Base-by-base conservation (phyloP, 92 coral and sea anemone genomes). In the Desmophyllum pertusum region DNA sequence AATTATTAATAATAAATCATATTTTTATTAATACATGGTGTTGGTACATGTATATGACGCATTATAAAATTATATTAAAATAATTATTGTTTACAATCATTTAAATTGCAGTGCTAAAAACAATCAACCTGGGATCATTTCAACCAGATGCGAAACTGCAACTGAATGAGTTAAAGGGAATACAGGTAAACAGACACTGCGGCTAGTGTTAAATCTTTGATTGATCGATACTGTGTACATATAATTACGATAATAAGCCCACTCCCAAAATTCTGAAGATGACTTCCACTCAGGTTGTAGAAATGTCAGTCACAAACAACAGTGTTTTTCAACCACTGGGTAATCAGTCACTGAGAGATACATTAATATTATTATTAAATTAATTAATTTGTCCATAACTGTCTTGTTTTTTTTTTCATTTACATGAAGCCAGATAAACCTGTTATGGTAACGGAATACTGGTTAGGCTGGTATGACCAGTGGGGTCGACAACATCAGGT, bases 401-500 rank as follows among this genome's bases (percentile, higher is more conserved):
- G 18, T 36, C 17, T 63, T 14, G 25, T 70, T 36, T 25, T 27
- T 83, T 39, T 6, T 21, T 59, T 55, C 35, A 66, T 15, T 21
- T 66, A 1, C n/a, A n/a, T 65, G 13, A 84, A 97, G 99, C 98
- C 98, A 48, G 86, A 86, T 80, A 90, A 84, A 74, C 99, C 99
- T 6, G 79, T 89, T 15, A 92, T 97, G 98, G 98, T 97, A 62
- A 83, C 92, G 43, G 99, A 97, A 84, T 97, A 86, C 78, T 97
- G 99, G 99, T 84, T 95, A 7, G 99, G 99, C 55, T 97, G 99
- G 99, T 97, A 92, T 91, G 99, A 97, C 78, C 99, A 92, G 75
- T 97, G 99, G 99, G 91, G 95, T 15, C 93, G 91, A 61, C 86
- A 83, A 29, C 98, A 94, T 45, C 89, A 91, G 55, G 83, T 80